Base-by-base conservation (phyloP, 37 sponge, comb jelly and placozoan species). In the Chondrilla cf. caribensis region DNA sequence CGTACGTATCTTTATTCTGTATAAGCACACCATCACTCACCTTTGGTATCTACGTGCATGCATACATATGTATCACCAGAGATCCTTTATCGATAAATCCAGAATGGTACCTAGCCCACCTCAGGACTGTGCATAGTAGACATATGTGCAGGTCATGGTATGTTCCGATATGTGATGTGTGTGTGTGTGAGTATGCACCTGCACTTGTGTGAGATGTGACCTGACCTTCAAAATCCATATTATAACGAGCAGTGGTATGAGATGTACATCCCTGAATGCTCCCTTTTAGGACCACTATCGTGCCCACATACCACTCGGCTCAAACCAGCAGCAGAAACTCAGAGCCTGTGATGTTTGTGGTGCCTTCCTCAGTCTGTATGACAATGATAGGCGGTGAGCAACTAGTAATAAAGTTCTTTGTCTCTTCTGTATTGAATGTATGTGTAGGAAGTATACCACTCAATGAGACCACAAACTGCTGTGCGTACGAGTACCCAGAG, bases 261-360 rank as follows among this genome's bases (percentile, higher is more conserved):
- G 51, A 47, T 47, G 11, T 47, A 47, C 11, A 6, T 47, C 51
- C 51, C 51, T 47, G 51, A 47, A 28, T 37, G 67, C 26, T 82
- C 60, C 38, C 41, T 73, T n/a, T 24, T 70, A 97, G 89, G 99
- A 99, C 18, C 94, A 94, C 41, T 99, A 96, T 59, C 87, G 90
- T 70, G 72, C 79, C 31, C 58, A 80, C 84, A 70, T 96, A 18
- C 97, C 99, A 18, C 83, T 87, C 0, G 84, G 91, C 54, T 90
- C 95, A 6, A 90, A 86, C 38, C 99, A 99, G 81, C 97, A 96
- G 70, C 99, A 99, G 90, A 91, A 95, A 68, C 95, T 99, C 43
- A 68, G 96, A 24, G 99, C 98, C n/a, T 99, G 99, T 81, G 99
- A 99, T 77, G 96, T 98, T 83, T 99, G 99, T 84, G 97, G 97